Conservation (phyloP, 2,797 vertebrate genomes). For the Petrocephalus schoutedeni region DNA sequence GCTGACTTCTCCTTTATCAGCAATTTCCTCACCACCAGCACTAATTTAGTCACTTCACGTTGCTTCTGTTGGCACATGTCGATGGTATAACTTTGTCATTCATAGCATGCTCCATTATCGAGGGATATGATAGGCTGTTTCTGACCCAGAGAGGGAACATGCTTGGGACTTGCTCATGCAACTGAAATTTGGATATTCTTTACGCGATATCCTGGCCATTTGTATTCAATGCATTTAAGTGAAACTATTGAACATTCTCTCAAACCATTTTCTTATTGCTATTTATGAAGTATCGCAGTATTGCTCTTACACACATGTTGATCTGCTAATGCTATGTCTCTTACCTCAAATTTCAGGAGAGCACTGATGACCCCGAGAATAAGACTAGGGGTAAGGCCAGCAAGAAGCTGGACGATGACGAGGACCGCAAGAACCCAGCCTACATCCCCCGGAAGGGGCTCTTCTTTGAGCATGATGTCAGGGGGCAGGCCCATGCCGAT, state of each 20-base stretch:
- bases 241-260: background rate
- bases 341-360: constrained; percentile 67
- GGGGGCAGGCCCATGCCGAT: constrained; percentile 88
- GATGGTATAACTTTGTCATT: too few species aligned
- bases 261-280: background rate
- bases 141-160: background rate
- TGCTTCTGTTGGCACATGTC: too few species aligned
- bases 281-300: background rate
- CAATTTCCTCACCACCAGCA: too few species aligned
- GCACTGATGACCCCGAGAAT: constrained; percentile 84
- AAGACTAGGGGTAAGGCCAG: constrained; percentile 72
- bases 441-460: constrained; percentile 94
- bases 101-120: too few species aligned
- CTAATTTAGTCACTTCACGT: too few species aligned
- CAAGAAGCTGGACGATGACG: constrained; percentile 88
- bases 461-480: constrained; percentile 95
- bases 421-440: constrained; percentile 91
- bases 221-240: background rate
- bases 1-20: too few species aligned
- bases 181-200: background rate
- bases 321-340: too few species aligned
- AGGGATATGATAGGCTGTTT: background rate
- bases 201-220: background rate
- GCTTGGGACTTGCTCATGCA: background rate
- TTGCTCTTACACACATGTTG: background rate